Evolutionary conservation across 2,113 vertebrate genomes (phyloP).

Genomic region (Myotis brandtii): DNA sequence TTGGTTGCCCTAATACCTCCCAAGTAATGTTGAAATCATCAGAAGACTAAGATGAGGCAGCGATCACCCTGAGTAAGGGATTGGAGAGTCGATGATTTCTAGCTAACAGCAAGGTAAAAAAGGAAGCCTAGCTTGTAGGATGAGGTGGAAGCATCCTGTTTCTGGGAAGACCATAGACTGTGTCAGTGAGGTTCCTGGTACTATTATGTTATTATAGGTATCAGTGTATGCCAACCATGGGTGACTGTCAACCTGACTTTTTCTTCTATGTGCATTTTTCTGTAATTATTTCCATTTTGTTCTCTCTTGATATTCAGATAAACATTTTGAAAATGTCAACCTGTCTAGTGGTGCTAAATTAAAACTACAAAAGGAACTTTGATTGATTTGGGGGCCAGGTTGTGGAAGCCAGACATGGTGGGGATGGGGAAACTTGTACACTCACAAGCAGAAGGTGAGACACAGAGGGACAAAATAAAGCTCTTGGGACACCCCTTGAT

Average conservation of each 20-base stretch:
- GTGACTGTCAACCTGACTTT: constrained; percentile 29
- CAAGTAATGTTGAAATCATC: background rate
- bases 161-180: background rate
- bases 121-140: background rate
- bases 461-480: background rate
- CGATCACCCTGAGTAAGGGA: background rate
- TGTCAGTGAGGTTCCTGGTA: background rate
- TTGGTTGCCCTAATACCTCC: background rate
- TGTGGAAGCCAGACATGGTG: background rate
- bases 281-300: constrained; percentile 55
- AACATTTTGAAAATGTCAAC: constrained; percentile 34
- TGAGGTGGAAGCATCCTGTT: background rate
- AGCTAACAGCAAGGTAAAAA: background rate
- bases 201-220: background rate
- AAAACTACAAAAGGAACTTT: background rate
- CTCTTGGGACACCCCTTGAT: background rate
- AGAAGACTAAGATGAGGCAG: background rate
- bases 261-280: background rate
- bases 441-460: background rate
- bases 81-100: background rate
- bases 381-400: background rate
- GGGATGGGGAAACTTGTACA: background rate
- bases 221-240: background rate
- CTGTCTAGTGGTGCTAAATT: background rate
- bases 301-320: constrained; percentile 29